These are phyloP conservation scores for Aldrovandia affinis DNA, from an alignment of 2,797 vertebrate species.

Conservation along the genomic window DNA sequence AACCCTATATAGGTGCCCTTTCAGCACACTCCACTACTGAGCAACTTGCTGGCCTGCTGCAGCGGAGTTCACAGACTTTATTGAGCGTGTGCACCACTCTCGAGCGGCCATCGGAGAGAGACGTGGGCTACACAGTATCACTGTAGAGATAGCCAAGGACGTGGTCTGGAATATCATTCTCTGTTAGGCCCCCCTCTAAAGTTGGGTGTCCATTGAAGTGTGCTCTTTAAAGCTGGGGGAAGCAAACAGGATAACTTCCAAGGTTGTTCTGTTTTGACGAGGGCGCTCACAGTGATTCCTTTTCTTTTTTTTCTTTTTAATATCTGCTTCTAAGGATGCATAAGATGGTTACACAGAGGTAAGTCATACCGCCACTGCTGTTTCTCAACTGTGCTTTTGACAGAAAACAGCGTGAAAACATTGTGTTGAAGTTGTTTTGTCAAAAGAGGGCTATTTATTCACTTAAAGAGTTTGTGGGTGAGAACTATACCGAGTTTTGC, in stretches of 20 bases:
- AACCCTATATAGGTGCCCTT: slow-evolving; percentile 21
- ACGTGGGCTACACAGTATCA: neutral
- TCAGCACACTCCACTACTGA: neutral
- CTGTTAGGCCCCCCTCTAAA: neutral
- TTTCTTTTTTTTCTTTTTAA: neutral
- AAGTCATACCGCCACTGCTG: neutral
- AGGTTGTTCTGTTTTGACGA: neutral
- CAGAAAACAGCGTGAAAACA: neutral
- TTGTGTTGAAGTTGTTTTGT: too few relatives aligned
- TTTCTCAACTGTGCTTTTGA: neutral
- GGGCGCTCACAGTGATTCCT: neutral
- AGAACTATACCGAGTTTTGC: neutral
- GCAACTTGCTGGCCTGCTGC: neutral
- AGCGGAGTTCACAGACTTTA: neutral
- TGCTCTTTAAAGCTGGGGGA: neutral
- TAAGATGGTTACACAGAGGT: neutral
- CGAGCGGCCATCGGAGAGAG: neutral
- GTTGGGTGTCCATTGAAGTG: neutral
- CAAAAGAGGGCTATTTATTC: too few relatives aligned
- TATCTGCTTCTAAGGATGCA: neutral
- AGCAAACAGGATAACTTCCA: neutral
- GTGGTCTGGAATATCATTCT: neutral
- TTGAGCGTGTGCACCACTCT: neutral
- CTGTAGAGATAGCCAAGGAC: neutral
- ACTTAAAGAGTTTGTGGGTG: neutral